phyloP scores from a whole-genome alignment of 2,113 vertebrate genomes.

The Rhizomys pruinosus region DNA sequence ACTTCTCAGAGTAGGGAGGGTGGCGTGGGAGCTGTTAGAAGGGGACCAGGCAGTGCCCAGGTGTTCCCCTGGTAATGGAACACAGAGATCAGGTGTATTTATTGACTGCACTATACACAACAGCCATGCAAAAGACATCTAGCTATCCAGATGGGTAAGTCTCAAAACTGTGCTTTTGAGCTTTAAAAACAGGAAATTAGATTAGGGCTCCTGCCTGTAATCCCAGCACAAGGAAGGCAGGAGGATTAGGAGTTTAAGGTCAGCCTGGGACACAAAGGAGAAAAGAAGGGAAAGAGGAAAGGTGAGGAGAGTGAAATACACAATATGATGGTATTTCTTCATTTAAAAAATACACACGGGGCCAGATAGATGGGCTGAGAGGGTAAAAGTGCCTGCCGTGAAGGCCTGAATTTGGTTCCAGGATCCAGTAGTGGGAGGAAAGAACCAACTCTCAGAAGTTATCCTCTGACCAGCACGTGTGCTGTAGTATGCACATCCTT shows the following conservation, averaged over 20 bases:
- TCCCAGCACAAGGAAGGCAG: not conserved
- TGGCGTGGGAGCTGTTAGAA: too few relatives aligned
- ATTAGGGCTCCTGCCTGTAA: not conserved
- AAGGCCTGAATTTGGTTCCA: not conserved
- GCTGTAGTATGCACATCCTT: too few relatives aligned
- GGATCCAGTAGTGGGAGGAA: too few relatives aligned
- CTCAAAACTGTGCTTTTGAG: not conserved
- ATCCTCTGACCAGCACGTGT: too few relatives aligned
- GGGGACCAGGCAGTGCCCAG: not conserved
- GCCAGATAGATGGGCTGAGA: not conserved
- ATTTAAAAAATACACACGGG: not conserved
- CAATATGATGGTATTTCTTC: not conserved
- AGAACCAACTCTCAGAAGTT: too few relatives aligned
- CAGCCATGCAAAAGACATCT: too few relatives aligned
- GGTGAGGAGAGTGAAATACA: not conserved
- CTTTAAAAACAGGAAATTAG: not conserved
- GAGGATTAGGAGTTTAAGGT: not conserved
- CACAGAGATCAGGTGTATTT: accelerated
- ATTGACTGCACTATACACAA: accelerated
- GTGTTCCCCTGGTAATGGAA: too few relatives aligned
- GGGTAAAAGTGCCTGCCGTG: too few relatives aligned
- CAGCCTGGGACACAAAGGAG: not conserved
- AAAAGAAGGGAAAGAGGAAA: not conserved
- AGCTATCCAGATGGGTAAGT: not conserved
- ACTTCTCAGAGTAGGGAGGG: not conserved